Evolutionary conservation across 2,888 invertebrate species (phyloP), one percentile per base, ranked within the genome.

Genomic region (Mimas tiliae): DNA sequence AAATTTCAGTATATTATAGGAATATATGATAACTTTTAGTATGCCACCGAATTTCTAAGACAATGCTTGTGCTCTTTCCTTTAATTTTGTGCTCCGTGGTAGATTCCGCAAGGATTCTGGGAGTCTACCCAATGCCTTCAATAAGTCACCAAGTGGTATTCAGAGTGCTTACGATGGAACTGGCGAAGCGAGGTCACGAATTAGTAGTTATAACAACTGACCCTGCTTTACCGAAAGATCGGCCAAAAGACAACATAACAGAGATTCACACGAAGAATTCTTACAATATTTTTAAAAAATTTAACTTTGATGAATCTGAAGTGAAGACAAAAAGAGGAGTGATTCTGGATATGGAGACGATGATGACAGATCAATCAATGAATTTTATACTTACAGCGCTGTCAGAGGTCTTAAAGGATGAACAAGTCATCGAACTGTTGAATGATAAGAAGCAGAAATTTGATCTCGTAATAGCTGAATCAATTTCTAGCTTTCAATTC

Each of bases 91-190:
- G 50, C 11, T 50, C 50, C 19, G 19, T 19, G 19, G 58, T 42
- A 12, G 42, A 58, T 16, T 19, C 78, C 0, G 85, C 85, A 0
- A 82, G 78, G 67, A 92, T 93, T 64, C 70, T 93, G n/a, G 84
- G 74, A 0, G 70, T 86, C 0, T 76, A 86, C 27, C 81, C 91
- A 3, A 1, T 80, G 0, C 83, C 91, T 0, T 87, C 89, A 0
- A 79, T 89, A 27, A 93, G 91, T 50, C 93, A 93, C 64, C 91
- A 92, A 73, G 70, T 87, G 0, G 82, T 84, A 1, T 90, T 82
- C 58, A 78, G 84, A 55, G 80, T 83, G 0, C 65, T 93, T 1
- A 81, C 84, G 0, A 74, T 82, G n/a, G 88, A 88, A 42, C 72
- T 94, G 9, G 77, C 81, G 0, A 81, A 73, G 62, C 78, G 85